Percentiles rank a stretch among this genome's conserved stretches.
Conservation (phyloP, 2,888 invertebrate species). For the Schizotus pectinicornis region DNA sequence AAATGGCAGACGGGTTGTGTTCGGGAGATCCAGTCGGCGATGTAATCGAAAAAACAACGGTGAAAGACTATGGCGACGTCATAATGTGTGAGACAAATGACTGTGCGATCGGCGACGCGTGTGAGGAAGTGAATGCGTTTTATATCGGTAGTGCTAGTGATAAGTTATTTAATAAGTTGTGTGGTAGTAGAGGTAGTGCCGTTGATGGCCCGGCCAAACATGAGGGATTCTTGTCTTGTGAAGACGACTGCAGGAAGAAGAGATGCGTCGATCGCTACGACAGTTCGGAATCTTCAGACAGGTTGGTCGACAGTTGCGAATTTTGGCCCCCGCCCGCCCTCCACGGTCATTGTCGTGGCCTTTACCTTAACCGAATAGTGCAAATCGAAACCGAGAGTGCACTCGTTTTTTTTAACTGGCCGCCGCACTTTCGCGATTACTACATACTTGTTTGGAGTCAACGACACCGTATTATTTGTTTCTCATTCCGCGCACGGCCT, state of each 20-base stretch:
- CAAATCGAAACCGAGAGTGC: conserved; percentile 56
- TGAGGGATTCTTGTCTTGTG: conserved; percentile 32
- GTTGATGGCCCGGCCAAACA: conserved; percentile 2
- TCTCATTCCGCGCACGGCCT: conserved; percentile 36
- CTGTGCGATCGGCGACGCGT: conserved; percentile 62
- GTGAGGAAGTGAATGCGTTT: conserved; percentile 62
- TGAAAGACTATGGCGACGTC: conserved; percentile 63
- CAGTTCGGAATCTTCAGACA: conserved; percentile 93
- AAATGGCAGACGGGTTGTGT: conserved; percentile 83
- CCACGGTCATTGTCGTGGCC: conserved; percentile 56
- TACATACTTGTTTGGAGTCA: conserved; percentile 46
- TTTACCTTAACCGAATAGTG: conserved; percentile 56
- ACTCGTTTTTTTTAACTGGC: conserved; percentile 43
- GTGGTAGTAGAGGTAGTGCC: conserved; percentile 38
- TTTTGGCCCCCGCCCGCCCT: conserved; percentile 1
- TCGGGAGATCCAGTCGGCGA: conserved; percentile 67
- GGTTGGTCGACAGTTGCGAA: conserved; percentile 61
- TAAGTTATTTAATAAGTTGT: conserved; percentile 53
- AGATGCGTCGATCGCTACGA: conserved; percentile 91
- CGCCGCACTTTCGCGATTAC: conserved; percentile 48
- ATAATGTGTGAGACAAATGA: conserved; percentile 53
- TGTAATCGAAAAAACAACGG: conserved; percentile 64
- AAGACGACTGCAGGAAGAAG: conserved; percentile 75
- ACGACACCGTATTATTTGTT: conserved; percentile 43
- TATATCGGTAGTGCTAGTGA: conserved; percentile 55